phyloP scores from a whole-genome alignment of 2,113 vertebrate genomes.

The Alethe castanea region DNA sequence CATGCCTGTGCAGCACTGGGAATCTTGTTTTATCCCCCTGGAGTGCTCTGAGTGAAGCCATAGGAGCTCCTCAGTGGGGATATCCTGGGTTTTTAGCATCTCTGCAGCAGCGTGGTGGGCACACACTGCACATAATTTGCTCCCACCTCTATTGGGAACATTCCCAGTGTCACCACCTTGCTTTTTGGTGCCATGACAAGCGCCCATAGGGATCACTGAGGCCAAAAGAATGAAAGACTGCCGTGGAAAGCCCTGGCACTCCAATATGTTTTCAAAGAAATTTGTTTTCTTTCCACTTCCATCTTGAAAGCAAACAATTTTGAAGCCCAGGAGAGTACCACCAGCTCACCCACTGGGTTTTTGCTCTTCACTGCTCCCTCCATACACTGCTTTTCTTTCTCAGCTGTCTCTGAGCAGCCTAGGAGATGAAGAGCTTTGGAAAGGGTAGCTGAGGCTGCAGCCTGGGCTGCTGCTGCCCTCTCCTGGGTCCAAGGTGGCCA shows the following conservation, averaged over 20 bases:
- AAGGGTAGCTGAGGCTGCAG: not conserved
- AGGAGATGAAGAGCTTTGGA: not conserved
- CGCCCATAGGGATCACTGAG: accelerated
- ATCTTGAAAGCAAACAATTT: not conserved
- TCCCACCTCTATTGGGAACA: accelerated
- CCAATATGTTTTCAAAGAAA: not conserved
- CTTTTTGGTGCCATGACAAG: not conserved
- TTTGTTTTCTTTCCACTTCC: not conserved
- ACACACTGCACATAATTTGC: accelerated
- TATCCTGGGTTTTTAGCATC: not conserved
- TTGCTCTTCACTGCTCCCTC: not conserved
- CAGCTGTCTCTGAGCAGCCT: not conserved
- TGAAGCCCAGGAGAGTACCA: not conserved
- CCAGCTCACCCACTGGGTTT: not conserved
- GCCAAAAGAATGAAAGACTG: not conserved
- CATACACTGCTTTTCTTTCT: not conserved
- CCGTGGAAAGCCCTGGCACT: not conserved
- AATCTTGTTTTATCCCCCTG: not conserved
- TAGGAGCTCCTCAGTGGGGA: not conserved
- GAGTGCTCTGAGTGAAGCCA: not conserved
- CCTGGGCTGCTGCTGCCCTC: conserved; percentile 55
- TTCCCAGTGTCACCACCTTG: not conserved
- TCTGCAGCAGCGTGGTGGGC: accelerated
- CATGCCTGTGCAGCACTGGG: accelerated
- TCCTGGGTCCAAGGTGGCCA: conserved; percentile 37